Evolutionary conservation across 1,140 invertebrate genomes (phyloP), one percentile per base, ranked within the genome.

Genomic region (Venturia canescens): DNA sequence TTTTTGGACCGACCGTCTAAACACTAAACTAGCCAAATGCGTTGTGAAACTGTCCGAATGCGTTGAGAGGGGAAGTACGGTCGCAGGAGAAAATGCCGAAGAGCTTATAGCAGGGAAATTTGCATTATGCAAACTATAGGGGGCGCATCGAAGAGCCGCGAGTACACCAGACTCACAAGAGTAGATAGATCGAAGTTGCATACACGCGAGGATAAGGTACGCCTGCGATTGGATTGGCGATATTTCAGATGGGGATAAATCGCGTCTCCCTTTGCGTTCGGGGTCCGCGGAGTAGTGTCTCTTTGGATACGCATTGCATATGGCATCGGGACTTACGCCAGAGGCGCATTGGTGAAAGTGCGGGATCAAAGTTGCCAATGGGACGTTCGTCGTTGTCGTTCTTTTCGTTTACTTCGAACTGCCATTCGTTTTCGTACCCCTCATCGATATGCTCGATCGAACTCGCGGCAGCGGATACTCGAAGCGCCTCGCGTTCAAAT

Each of bases 221-320:
- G 50, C 50, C 50, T 53, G 50, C 50, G 50, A 18, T 53, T 21
- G 50, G 50, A 53, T 53, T 53, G 50, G 50, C n/a, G n/a, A 53
- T 53, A 53, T 53, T 53, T 53, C 50, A 53, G 50, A 53, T 53
- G 50, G 50, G 50, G 50, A 53, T 53, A 53, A 53, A 53, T 53
- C 50, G 50, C 50, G 50, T 53, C 50, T 53, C 50, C 50, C 50
- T 21, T 53, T n/a, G 18, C 50, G 50, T 53, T 53, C 50, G n/a
- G 16, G 50, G 50, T 53, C 50, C 50, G 1, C 4, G n/a, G n/a
- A n/a, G 50, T 53, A 53, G n/a, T 53, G 50, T 53, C n/a, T 53
- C 48, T 69, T 26, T 69, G 18, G 26, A 27, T 34, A 57, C 53
- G 26, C 66, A 69, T 83, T 66, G 82, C 82, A 82, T 60, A 79